A percentile compares a stretch with the other conserved stretches of the same genome.
phyloP scores from a whole-genome alignment of 2,888 invertebrate species.

The Drosophila melanocephala region DNA sequence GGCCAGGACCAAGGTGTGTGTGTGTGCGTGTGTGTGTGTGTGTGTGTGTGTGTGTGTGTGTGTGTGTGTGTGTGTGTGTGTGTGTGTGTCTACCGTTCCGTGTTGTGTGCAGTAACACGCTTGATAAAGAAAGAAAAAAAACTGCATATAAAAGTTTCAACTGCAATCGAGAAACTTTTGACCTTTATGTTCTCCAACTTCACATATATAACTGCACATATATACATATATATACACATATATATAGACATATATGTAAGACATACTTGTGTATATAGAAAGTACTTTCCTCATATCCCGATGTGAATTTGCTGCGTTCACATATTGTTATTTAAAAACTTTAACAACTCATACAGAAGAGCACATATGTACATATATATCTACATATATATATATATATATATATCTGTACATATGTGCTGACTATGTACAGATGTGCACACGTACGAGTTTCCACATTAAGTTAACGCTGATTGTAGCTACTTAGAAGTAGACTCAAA shows the following conservation, averaged over 20 bases:
- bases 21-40: conserved; percentile 10
- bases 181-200: conserved; percentile 72
- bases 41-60: neutral
- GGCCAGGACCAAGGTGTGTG: conserved; percentile 36
- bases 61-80: conserved; percentile 19
- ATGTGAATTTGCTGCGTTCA: conserved; percentile 49
- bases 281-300: conserved; percentile 65
- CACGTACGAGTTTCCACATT: conserved; percentile 6
- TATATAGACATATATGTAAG: conserved; percentile 4
- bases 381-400: neutral
- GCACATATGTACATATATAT: neutral
- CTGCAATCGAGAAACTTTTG: conserved; percentile 80
- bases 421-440: neutral
- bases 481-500: conserved; percentile 14
- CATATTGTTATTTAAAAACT: conserved; percentile 63
- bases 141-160: conserved; percentile 70
- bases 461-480: conserved; percentile 12
- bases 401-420: neutral
- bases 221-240: conserved; percentile 13
- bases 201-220: conserved; percentile 24
- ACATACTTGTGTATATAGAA: conserved; percentile 8
- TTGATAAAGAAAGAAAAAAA: conserved; percentile 69
- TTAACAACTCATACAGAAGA: conserved; percentile 29
- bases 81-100: conserved; percentile 31
- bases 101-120: conserved; percentile 62